Evolutionary conservation across 2,888 invertebrate species (phyloP).

Genomic region (Lottia scabra): DNA sequence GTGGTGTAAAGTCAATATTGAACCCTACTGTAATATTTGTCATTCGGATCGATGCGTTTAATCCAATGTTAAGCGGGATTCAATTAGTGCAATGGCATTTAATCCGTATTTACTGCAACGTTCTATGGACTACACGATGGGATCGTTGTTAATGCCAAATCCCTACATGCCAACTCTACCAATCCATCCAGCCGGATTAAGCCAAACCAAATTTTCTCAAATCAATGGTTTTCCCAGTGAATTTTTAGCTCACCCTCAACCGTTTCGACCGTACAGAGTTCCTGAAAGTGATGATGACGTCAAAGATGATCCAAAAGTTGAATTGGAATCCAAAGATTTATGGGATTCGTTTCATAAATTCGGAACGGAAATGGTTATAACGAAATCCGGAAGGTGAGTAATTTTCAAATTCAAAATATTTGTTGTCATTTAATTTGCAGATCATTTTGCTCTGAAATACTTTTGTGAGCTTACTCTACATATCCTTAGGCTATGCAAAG

Average conservation of each 20-base stretch:
- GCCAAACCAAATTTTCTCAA: constrained; percentile 42
- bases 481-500: no score
- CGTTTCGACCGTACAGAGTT: constrained; percentile 72
- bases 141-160: constrained; percentile 40
- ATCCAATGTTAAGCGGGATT: no score
- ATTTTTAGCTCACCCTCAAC: constrained; percentile 34
- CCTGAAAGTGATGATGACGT: constrained; percentile 79
- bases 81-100: constrained; percentile 43
- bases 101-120: constrained; percentile 53
- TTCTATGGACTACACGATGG: constrained; percentile 48
- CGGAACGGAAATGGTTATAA: constrained; percentile 99
- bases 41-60: no score
- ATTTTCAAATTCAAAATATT: no score
- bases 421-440: no score
- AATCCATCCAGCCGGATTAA: constrained; percentile 34
- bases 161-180: constrained; percentile 50
- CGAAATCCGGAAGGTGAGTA: constrained; percentile 97
- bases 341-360: constrained; percentile 99
- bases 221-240: constrained; percentile 32
- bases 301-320: constrained; percentile 98
- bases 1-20: no score
- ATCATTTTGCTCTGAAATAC: no score
- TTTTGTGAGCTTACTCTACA: no score
- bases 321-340: constrained; percentile 96
- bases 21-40: no score